These are phyloP conservation scores for Osedax frankpressi DNA, from an alignment of 2,888 invertebrate genomes.

Conservation along the genomic window DNA sequence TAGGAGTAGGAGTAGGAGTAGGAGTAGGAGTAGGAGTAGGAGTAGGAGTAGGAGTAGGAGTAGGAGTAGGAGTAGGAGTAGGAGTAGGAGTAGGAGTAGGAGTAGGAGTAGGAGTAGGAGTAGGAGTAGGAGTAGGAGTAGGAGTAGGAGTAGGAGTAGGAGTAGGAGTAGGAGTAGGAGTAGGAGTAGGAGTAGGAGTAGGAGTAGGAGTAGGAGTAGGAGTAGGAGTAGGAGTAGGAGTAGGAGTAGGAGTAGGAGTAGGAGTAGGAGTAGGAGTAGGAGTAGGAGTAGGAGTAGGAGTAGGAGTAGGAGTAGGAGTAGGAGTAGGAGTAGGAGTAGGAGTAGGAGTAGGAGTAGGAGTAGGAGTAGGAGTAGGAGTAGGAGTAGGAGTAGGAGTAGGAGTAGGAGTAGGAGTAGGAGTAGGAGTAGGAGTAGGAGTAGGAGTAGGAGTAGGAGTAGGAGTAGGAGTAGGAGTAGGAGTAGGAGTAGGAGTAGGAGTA, in stretches of 20 bases:
- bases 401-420: not conserved
- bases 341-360: not conserved
- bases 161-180: not conserved
- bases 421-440: not conserved
- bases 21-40: slow-evolving; percentile 20
- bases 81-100: not conserved
- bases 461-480: not conserved
- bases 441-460: not conserved
- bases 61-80: not conserved
- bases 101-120: not conserved
- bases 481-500: not conserved
- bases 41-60: slow-evolving; percentile 11
- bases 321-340: not conserved
- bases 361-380: not conserved
- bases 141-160: not conserved
- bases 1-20: slow-evolving; percentile 20
- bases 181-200: not conserved
- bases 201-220: not conserved
- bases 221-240: not conserved
- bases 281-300: not conserved
- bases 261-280: not conserved
- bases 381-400: not conserved
- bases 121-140: not conserved
- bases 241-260: not conserved
- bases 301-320: not conserved